These are phyloP conservation scores for Drosophila sulfurigaster DNA, from an alignment of 1,140 invertebrate genomes.

Conservation along the genomic window DNA sequence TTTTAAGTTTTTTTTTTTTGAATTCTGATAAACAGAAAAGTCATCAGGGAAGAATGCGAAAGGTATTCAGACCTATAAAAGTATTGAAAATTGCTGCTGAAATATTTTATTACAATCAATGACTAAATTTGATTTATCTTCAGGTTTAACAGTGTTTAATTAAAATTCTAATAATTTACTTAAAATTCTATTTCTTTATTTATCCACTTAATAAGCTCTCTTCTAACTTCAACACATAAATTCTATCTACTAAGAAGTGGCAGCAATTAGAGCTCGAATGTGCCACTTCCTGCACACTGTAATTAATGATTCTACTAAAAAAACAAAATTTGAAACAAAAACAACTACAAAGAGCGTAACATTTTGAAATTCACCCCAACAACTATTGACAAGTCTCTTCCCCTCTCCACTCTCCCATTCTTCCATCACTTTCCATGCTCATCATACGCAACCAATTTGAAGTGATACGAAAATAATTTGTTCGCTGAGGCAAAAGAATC, in stretches of 20 bases:
- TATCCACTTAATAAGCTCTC: not conserved
- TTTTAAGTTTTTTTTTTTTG: no score
- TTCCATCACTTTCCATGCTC: not conserved
- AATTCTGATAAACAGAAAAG: no score
- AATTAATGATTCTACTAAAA: slow-evolving; percentile 11
- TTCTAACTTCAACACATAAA: not conserved
- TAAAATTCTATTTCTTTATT: not conserved
- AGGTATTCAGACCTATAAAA: no score
- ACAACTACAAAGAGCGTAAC: slow-evolving; percentile 7
- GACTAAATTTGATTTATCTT: no score
- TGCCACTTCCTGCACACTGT: slow-evolving; percentile 25
- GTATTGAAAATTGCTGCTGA: no score
- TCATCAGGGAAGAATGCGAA: no score
- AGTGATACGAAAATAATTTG: slow-evolving; percentile 31
- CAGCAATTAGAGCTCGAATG: slow-evolving; percentile 11
- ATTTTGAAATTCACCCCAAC: slow-evolving; percentile 40
- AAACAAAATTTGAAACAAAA: not conserved
- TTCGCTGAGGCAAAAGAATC: slow-evolving; percentile 23
- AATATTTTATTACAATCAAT: no score
- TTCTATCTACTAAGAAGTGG: slow-evolving; percentile 1
- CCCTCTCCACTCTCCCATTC: not conserved
- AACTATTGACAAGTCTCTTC: slow-evolving; percentile 22
- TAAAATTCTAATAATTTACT: no score
- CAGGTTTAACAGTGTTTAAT: no score
- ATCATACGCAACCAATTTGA: slow-evolving; percentile 24